Evolutionary conservation across 2,888 invertebrate genomes (phyloP).

Genomic region (Drosophila villosipedis): DNA sequence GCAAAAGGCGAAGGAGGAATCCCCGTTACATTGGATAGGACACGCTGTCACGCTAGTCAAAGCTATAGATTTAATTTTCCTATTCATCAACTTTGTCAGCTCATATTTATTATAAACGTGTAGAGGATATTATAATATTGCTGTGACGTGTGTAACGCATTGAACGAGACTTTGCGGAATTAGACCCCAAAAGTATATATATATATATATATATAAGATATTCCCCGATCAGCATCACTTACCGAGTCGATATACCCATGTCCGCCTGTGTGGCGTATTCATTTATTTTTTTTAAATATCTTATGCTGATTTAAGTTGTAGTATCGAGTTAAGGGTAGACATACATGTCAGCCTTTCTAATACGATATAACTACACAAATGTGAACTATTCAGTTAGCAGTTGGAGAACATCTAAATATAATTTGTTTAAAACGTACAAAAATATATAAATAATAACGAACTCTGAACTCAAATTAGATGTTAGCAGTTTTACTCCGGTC

Average conservation of each 20-base stretch:
- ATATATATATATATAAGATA: neutral
- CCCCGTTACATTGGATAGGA: conserved; percentile 11
- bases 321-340: neutral
- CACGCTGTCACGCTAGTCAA: conserved; percentile 24
- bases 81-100: conserved; percentile 71
- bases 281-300: no score
- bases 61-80: conserved; percentile 37
- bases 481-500: neutral
- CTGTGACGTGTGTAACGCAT: neutral
- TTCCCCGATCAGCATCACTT: neutral
- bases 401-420: neutral
- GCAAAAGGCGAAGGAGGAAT: neutral
- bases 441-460: neutral
- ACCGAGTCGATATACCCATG: neutral
- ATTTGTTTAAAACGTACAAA: neutral
- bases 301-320: neutral
- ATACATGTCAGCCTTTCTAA: neutral
- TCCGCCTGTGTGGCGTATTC: neutral
- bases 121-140: neutral
- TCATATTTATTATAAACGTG: neutral
- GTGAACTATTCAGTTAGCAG: neutral
- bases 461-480: neutral
- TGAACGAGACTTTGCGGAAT: neutral
- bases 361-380: neutral
- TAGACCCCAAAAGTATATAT: neutral